Percentiles rank a stretch among this genome's conserved stretches.
Conservation (phyloP, 64 coral and sea anemone genomes). For the Montipora efflorescens region DNA sequence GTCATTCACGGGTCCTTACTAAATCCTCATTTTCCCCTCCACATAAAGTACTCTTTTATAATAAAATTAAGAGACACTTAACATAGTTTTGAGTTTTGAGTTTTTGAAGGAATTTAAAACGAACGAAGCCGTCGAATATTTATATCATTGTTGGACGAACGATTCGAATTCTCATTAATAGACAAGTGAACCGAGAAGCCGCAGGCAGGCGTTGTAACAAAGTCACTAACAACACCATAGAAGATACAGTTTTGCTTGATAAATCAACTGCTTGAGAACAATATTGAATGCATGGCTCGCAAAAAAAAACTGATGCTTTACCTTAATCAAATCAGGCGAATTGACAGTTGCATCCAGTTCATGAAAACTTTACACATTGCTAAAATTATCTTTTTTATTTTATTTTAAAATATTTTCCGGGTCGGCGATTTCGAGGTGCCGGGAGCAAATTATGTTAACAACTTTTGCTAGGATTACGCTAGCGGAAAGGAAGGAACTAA, state of each 20-base stretch:
- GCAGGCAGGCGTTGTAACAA: not conserved
- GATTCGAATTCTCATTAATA: constrained; percentile 21
- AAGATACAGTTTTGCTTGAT: constrained; percentile 7
- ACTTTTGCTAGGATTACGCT: too few relatives aligned
- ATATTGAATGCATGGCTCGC: not conserved
- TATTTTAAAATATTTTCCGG: too few relatives aligned
- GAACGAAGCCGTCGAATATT: too few relatives aligned
- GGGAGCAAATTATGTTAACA: too few relatives aligned
- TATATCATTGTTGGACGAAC: not conserved
- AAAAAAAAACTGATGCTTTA: not conserved
- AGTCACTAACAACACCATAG: not conserved
- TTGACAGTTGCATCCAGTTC: not conserved
- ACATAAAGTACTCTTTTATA: not conserved
- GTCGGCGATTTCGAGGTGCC: too few relatives aligned
- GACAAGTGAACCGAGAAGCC: not conserved
- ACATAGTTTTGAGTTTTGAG: not conserved
- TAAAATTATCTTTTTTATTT: too few relatives aligned
- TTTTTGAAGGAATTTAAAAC: too few relatives aligned
- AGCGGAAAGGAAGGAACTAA: too few relatives aligned
- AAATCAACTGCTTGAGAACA: not conserved
- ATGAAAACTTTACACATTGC: too few relatives aligned
- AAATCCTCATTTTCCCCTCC: not conserved
- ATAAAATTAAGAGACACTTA: not conserved
- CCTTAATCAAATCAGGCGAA: not conserved
- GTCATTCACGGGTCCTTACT: not conserved